Conservation (phyloP, 2,797 vertebrate species). For the Danio albolineatus region DNA sequence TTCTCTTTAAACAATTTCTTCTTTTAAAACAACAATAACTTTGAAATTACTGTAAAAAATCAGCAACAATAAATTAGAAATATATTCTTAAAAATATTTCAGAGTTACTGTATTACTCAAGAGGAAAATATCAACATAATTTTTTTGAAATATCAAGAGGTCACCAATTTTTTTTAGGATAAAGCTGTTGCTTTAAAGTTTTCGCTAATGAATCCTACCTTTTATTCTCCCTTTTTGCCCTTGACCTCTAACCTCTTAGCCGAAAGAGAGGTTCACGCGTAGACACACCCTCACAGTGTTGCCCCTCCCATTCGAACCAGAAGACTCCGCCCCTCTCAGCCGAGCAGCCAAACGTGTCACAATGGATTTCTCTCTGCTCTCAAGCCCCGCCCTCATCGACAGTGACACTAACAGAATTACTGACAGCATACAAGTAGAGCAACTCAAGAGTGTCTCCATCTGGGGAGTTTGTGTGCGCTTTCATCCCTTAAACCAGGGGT, state of each 20-base stretch:
- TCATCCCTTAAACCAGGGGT: background rate
- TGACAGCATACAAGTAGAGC: slow-evolving; percentile 54
- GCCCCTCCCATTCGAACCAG: slow-evolving; percentile 73
- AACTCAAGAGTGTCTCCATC: slow-evolving; percentile 64
- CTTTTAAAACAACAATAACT: background rate
- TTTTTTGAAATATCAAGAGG: background rate
- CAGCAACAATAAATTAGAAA: background rate
- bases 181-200: background rate
- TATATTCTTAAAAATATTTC: background rate
- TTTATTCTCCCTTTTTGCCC: slow-evolving; percentile 61
- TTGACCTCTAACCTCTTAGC: slow-evolving; percentile 63
- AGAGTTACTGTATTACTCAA: background rate
- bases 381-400: slow-evolving; percentile 61
- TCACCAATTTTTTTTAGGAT: background rate
- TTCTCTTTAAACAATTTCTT: background rate
- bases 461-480: slow-evolving; percentile 62
- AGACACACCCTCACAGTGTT: slow-evolving; percentile 88
- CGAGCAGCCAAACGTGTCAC: slow-evolving; percentile 84
- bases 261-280: slow-evolving; percentile 86
- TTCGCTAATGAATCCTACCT: slow-evolving; percentile 13
- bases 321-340: slow-evolving; percentile 72
- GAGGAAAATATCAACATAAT: too few relatives aligned
- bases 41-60: too few relatives aligned
- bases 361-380: slow-evolving; percentile 93
- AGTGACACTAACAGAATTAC: slow-evolving; percentile 31